These are phyloP conservation scores for Mus spicilegus DNA, from an alignment of 2,113 vertebrate genomes.

Conservation along the genomic window DNA sequence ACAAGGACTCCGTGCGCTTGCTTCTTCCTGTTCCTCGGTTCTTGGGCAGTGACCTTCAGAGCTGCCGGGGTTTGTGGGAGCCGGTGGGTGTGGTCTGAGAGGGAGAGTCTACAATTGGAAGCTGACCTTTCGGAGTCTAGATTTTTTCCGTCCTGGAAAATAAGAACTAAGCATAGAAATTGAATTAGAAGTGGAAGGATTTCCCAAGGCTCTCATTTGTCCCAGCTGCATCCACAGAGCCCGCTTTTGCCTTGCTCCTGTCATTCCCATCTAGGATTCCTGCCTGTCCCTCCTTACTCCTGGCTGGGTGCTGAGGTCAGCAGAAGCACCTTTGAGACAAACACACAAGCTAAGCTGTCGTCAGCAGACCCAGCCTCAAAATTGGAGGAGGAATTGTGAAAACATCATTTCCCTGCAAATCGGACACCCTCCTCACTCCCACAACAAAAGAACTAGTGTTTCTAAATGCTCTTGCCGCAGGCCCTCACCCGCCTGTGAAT, in stretches of 20 bases:
- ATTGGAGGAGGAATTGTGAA: constrained; percentile 8
- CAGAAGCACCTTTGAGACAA: not conserved
- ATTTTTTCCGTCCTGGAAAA: constrained; percentile 37
- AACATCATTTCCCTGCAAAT: not conserved
- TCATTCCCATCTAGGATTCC: not conserved
- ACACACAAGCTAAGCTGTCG: constrained; percentile 38
- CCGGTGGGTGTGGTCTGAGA: not conserved
- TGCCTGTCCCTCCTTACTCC: not conserved
- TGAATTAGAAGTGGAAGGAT: constrained; percentile 24
- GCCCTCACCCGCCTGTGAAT: not conserved
- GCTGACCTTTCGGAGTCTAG: not conserved
- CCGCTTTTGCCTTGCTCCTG: not conserved
- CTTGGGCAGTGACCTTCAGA: not conserved
- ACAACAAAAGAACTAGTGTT: constrained; percentile 70
- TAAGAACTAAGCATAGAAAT: constrained; percentile 3
- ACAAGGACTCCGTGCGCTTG: not conserved
- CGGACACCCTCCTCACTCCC: not conserved
- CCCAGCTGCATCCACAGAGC: not conserved
- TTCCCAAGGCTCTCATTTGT: not conserved
- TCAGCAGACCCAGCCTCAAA: not conserved
- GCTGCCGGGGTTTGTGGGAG: not conserved
- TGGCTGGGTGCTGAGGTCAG: not conserved
- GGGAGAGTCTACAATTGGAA: not conserved
- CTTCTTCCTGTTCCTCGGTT: not conserved
- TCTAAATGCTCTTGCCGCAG: not conserved